These are phyloP conservation scores for Chelonia mydas DNA, from an alignment of 2,797 vertebrate species.

Conservation along the genomic window DNA sequence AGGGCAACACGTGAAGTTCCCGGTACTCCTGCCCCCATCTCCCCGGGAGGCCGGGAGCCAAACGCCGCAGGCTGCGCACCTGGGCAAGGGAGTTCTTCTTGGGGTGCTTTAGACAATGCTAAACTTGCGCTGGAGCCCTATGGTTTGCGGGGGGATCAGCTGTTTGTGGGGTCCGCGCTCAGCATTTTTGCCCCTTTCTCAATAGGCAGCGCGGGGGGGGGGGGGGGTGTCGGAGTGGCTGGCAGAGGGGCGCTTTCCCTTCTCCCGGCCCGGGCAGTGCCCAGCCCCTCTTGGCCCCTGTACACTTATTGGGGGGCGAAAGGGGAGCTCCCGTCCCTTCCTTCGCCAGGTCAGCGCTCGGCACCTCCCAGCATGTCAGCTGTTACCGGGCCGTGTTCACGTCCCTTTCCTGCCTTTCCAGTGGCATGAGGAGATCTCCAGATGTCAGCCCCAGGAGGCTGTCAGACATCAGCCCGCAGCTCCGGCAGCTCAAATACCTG, in stretches of 20 bases:
- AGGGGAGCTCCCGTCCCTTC: neutral
- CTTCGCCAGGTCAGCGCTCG: neutral
- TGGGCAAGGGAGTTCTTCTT: neutral
- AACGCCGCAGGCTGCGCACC: no score
- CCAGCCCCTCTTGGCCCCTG: neutral
- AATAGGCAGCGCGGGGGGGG: neutral
- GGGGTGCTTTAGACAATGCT: neutral
- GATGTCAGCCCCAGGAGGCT: slow-evolving; percentile 95
- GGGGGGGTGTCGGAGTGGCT: no score
- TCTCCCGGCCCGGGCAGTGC: neutral
- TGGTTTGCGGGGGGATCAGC: no score
- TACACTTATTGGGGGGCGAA: neutral
- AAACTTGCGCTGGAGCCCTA: neutral
- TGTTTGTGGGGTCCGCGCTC: no score
- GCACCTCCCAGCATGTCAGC: no score
- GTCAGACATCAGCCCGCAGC: slow-evolving; percentile 98
- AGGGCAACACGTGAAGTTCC: no score
- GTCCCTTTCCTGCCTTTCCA: slow-evolving; percentile 57
- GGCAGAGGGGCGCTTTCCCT: neutral
- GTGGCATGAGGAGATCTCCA: slow-evolving; percentile 93
- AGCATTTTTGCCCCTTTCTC: no score
- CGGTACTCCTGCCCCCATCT: no score
- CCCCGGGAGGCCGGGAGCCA: no score
- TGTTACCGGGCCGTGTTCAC: neutral
- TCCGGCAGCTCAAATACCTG: slow-evolving; percentile 95